phyloP scores from a whole-genome alignment of 1,140 invertebrate species.

The Drosophila cardini region DNA sequence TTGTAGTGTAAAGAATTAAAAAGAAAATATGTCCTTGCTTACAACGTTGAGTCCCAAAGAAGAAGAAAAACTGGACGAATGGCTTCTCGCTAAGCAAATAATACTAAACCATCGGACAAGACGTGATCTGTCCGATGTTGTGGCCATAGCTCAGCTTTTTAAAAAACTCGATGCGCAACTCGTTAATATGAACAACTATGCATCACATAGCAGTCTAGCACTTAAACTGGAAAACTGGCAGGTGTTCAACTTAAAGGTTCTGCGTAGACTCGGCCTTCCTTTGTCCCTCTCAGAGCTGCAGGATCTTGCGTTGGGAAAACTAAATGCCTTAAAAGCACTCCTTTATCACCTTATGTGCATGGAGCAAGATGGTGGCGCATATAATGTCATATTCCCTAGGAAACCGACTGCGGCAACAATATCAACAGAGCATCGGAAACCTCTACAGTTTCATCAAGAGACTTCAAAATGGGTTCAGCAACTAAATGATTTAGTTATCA shows the following conservation, averaged over 20 bases:
- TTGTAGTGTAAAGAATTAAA: neutral
- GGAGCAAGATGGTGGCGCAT: neutral
- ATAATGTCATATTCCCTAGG: neutral
- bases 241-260: conserved; percentile 89
- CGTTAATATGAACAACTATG: conserved; percentile 90
- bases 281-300: conserved; percentile 86
- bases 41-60: neutral
- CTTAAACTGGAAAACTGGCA: conserved; percentile 91
- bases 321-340: conserved; percentile 88
- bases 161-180: conserved; percentile 88
- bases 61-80: conserved; percentile 82
- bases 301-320: conserved; percentile 85
- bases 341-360: conserved; percentile 83
- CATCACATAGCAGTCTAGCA: conserved; percentile 87
- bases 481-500: neutral
- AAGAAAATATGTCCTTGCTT: neutral
- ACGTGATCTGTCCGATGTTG: conserved; percentile 86
- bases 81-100: conserved; percentile 89
- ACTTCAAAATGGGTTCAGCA: conserved; percentile 58
- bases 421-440: neutral
- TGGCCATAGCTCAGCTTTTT: conserved; percentile 90
- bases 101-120: conserved; percentile 30
- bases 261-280: conserved; percentile 87
- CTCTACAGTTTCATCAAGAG: neutral
- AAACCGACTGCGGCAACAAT: neutral